These are phyloP conservation scores for Agonopterix alstromeriana DNA, from an alignment of 2,888 invertebrate species.

Conservation along the genomic window DNA sequence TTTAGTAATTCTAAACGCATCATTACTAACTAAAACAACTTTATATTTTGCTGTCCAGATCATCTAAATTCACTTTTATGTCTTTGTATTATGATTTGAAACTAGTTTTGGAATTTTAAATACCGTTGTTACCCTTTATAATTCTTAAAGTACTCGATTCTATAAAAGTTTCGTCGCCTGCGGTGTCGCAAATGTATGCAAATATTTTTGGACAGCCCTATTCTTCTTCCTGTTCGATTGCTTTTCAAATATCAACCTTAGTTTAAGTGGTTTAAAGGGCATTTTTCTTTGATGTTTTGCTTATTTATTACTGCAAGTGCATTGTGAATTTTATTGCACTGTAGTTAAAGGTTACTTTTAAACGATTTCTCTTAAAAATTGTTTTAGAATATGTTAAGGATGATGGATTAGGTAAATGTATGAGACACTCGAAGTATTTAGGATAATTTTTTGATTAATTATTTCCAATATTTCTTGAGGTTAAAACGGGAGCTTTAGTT, in stretches of 20 bases:
- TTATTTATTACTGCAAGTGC: background rate
- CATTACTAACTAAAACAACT: conserved; percentile 34
- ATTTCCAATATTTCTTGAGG: conserved; percentile 39
- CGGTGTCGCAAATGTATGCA: conserved; percentile 47
- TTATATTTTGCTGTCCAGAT: background rate
- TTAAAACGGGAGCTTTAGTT: conserved; percentile 20
- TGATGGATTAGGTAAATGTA: conserved; percentile 57
- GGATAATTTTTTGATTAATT: conserved; percentile 45
- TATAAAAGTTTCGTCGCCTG: conserved; percentile 38
- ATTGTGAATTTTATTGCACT: background rate
- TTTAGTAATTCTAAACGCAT: conserved; percentile 65
- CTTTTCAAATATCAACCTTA: background rate
- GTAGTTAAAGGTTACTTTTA: conserved; percentile 1
- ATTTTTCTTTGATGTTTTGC: no score
- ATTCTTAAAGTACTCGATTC: conserved; percentile 26
- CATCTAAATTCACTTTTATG: conserved; percentile 15
- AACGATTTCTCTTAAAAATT: background rate
- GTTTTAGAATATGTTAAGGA: conserved; percentile 10
- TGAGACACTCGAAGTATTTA: conserved; percentile 19
- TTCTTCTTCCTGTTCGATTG: background rate
- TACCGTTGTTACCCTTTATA: conserved; percentile 22
- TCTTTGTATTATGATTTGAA: conserved; percentile 7
- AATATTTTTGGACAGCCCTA: conserved; percentile 39
- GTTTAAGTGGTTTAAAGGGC: background rate
- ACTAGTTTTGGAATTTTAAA: conserved; percentile 3